These are phyloP conservation scores for Notodonta dromedarius DNA, from an alignment of 2,888 invertebrate species.

Conservation along the genomic window DNA sequence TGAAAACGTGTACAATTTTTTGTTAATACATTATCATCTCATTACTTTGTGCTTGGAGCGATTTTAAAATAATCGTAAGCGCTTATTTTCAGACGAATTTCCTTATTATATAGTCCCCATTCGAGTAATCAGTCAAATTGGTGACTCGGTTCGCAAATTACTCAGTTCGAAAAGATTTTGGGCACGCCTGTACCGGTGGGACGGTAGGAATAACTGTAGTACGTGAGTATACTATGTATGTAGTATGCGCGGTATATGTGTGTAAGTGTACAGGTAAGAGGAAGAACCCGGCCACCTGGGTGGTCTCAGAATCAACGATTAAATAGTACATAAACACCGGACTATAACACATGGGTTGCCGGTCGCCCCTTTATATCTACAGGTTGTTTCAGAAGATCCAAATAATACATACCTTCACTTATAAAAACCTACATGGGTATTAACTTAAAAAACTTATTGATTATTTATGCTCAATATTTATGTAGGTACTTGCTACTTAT, in stretches of 20 bases:
- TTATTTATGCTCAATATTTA: no score
- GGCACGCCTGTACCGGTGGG: conserved; percentile 43
- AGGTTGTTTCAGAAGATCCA: no score
- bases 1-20: conserved; percentile 47
- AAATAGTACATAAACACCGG: conserved; percentile 63
- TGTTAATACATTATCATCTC: conserved; percentile 66
- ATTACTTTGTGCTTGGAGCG: conserved; percentile 57
- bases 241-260: conserved; percentile 32
- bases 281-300: conserved; percentile 69
- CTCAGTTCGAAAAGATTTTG: conserved; percentile 65
- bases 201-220: conserved; percentile 35
- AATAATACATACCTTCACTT: no score
- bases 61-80: conserved; percentile 57
- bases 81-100: conserved; percentile 60
- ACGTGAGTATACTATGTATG: conserved; percentile 29
- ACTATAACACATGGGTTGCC: conserved; percentile 50
- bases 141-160: conserved; percentile 77
- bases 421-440: no score
- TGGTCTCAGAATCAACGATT: conserved; percentile 77
- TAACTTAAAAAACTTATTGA: no score
- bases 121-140: conserved; percentile 74
- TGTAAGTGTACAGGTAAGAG: conserved; percentile 52
- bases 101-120: conserved; percentile 68
- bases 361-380: conserved; percentile 50
- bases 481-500: no score